Conservation (phyloP, 2,888 invertebrate species). For the Cylloceria caligata region DNA sequence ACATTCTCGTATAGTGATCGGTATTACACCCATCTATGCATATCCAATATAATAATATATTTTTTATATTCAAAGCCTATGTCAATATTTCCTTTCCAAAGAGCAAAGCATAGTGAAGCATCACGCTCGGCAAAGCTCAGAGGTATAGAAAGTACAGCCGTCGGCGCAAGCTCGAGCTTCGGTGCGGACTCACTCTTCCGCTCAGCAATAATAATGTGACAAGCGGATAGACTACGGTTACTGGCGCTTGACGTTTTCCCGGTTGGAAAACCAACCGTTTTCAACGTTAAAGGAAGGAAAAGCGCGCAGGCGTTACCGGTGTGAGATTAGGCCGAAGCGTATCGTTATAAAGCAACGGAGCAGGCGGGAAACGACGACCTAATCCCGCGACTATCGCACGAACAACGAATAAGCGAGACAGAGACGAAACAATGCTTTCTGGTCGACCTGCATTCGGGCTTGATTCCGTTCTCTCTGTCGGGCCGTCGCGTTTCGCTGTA, state of each 20-base stretch:
- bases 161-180: conserved; percentile 33
- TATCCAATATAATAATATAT: conserved; percentile 30
- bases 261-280: conserved; percentile 47
- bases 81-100: conserved; percentile 42
- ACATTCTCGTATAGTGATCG: background rate
- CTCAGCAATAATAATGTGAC: conserved; percentile 59
- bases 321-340: conserved; percentile 61
- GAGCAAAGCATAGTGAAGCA: conserved; percentile 2
- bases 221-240: conserved; percentile 19
- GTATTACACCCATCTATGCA: background rate
- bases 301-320: conserved; percentile 41
- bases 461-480: conserved; percentile 61
- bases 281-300: conserved; percentile 58
- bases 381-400: conserved; percentile 61
- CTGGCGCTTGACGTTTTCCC: conserved; percentile 37
- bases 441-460: conserved; percentile 69
- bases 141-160: background rate
- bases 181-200: conserved; percentile 51
- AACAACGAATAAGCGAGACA: conserved; percentile 47
- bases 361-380: conserved; percentile 57
- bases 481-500: conserved; percentile 60
- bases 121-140: conserved; percentile 37
- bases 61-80: conserved; percentile 39
- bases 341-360: conserved; percentile 56
- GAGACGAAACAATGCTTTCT: conserved; percentile 67